Base-by-base conservation (phyloP, 2,888 invertebrate genomes). In the Agrenia bidenticulata region DNA sequence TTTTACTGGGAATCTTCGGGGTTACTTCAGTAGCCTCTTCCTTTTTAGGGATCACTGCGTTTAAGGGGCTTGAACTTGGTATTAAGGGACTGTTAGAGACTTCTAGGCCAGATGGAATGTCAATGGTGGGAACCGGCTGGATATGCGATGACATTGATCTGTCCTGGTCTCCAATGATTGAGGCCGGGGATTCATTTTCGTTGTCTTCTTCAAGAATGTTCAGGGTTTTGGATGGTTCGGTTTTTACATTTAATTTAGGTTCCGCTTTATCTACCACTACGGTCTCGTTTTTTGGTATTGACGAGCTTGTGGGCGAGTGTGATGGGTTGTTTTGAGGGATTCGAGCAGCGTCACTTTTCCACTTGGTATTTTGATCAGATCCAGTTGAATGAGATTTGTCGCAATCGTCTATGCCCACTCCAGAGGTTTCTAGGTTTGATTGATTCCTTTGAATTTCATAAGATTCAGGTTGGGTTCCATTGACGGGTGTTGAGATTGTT, bases 101-200 rank as follows among this genome's bases (percentile, higher is more conserved):
- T 15, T 45, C 45, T 45, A 45, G 4, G 15, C 45, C 5, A 45
- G 45, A 15, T 15, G 5, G 45, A 15, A 61, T 24, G 17, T 63
- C 63, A 24, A 63, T 63, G 21, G 63, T 63, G 15, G 63, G 56
- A 39, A 63, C 37, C 5, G 58, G 39, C 15, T 63, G 57, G 42
- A 58, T 41, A 21, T 63, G 63, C 21, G 50, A 26, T 39, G 58
- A 58, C 9, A 63, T 63, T 17, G 63, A 63, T 26, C 63, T 42
- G 21, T 63, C 63, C 50, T 51, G 51, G 26, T 57, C 57, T 27
- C 56, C 39, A 26, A 63, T 51, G 26, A 55, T 17, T 17, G 63
- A 63, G 11, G 62, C 27, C 15, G 49, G 32, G 21, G 57, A 27
- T 13, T 58, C 63, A 51, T 63, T 49, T 41, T 51, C 57, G 19